A percentile compares a stretch with the other conserved stretches of the same genome.
Conservation (phyloP, 2,797 vertebrate species). For the Cryptoprocta ferox region DNA sequence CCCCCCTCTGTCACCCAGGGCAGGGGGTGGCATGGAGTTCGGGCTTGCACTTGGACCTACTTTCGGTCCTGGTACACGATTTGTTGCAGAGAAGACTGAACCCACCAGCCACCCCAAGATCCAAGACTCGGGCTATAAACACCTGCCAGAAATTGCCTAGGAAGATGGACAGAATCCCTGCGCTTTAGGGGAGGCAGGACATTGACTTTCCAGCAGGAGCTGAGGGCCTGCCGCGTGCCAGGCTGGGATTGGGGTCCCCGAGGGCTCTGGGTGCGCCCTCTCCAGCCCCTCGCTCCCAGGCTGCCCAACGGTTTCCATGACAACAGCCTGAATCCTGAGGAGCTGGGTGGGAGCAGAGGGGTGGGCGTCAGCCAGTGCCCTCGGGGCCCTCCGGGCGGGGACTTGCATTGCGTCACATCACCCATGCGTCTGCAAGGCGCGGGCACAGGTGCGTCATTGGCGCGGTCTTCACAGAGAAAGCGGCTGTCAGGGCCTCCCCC, state of each 20-base stretch:
- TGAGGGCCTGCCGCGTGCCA: neutral
- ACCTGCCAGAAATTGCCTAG: neutral
- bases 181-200: neutral
- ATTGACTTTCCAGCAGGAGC: accelerated
- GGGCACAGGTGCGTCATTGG: neutral
- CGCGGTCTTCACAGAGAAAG: neutral
- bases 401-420: no score
- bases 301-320: neutral
- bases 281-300: neutral
- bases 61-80: neutral
- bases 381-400: no score
- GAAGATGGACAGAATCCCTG: neutral
- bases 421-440: no score
- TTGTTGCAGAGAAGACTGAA: neutral
- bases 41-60: neutral
- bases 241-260: neutral
- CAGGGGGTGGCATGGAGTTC: no score
- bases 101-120: no score
- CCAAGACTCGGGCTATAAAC: neutral
- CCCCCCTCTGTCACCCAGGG: neutral
- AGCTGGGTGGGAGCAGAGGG: neutral
- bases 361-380: neutral
- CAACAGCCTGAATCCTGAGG: neutral
- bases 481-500: neutral
- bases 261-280: neutral